A percentile compares a stretch with the other conserved stretches of the same genome.
These are phyloP conservation scores for Papilio polytes DNA, from an alignment of 1,140 invertebrate genomes.

Conservation along the genomic window DNA sequence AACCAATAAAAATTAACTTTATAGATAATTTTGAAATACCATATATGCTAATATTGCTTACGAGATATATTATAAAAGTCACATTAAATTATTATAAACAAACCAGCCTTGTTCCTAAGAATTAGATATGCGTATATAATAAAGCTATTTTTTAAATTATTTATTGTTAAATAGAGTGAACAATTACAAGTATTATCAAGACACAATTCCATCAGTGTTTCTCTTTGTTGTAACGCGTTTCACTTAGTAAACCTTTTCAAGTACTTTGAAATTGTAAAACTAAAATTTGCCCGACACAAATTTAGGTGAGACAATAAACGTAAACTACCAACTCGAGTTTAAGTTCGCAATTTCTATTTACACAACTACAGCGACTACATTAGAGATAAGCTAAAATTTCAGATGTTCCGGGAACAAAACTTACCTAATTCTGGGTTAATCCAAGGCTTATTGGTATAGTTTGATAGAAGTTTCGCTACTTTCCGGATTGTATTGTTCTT, in stretches of 20 bases:
- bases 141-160: background rate
- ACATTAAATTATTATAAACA: too few relatives aligned
- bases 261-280: slow-evolving; percentile 33
- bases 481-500: slow-evolving; percentile 88
- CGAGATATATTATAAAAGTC: too few relatives aligned
- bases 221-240: slow-evolving; percentile 23
- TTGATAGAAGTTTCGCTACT: slow-evolving; percentile 88
- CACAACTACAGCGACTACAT: slow-evolving; percentile 34
- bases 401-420: slow-evolving; percentile 38
- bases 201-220: background rate
- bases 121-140: background rate
- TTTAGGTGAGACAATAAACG: slow-evolving; percentile 39
- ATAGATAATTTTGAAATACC: too few relatives aligned
- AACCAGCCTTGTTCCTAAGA: too few relatives aligned
- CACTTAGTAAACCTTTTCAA: slow-evolving; percentile 19
- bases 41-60: too few relatives aligned
- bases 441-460: slow-evolving; percentile 93
- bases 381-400: slow-evolving; percentile 40
- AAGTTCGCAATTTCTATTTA: slow-evolving; percentile 41
- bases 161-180: background rate
- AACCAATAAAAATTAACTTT: too few relatives aligned
- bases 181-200: slow-evolving; percentile 15
- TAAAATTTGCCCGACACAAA: slow-evolving; percentile 35
- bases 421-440: slow-evolving; percentile 91
- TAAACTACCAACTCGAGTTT: slow-evolving; percentile 36